Evolutionary conservation across 2,113 vertebrate species (phyloP).

Genomic region (Mystacornis crossleyi): DNA sequence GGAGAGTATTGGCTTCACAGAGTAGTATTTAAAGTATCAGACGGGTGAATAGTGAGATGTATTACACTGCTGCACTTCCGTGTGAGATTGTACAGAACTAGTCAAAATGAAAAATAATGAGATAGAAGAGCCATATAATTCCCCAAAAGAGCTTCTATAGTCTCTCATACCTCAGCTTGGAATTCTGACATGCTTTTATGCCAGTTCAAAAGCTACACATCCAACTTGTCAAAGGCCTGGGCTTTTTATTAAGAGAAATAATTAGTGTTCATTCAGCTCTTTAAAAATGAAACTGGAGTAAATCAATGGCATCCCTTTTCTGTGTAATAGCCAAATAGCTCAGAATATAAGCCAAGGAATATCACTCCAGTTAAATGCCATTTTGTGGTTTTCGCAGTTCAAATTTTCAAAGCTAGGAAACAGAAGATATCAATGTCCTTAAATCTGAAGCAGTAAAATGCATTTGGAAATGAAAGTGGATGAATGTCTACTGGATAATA

Average conservation of each 20-base stretch:
- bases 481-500: background rate
- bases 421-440: background rate
- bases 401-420: background rate
- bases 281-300: background rate
- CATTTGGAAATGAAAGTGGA: background rate
- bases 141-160: background rate
- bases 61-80: background rate
- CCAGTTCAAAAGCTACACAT: background rate
- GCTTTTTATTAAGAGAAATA: background rate
- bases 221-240: background rate
- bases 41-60: background rate
- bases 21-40: background rate
- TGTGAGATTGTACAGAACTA: background rate
- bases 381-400: background rate
- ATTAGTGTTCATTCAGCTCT: background rate
- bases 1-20: rapidly evolving
- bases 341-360: background rate
- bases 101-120: background rate
- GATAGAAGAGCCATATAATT: background rate
- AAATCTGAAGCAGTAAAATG: background rate
- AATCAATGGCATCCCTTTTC: background rate
- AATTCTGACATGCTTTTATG: background rate
- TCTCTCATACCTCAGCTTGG: background rate
- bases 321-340: background rate
- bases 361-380: background rate